These are phyloP conservation scores for Drosophila robusta DNA, from an alignment of 2,888 invertebrate genomes.

Conservation along the genomic window DNA sequence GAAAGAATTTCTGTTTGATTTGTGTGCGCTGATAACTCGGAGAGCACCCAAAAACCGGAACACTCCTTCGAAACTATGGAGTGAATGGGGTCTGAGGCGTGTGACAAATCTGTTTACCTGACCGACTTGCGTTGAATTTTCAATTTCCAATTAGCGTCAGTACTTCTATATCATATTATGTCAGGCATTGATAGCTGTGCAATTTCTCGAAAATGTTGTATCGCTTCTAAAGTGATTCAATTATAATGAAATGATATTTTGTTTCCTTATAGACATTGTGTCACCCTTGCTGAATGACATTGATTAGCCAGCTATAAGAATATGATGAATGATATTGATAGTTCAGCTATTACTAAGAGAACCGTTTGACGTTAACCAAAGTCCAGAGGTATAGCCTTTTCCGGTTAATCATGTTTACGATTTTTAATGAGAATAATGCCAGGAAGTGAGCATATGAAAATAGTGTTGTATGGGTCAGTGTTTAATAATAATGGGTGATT, in stretches of 20 bases:
- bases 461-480: conserved; percentile 36
- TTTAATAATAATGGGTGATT: conserved; percentile 29
- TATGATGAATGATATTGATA: conserved; percentile 46
- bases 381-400: conserved; percentile 40
- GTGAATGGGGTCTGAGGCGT: conserved; percentile 7
- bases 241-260: conserved; percentile 61
- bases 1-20: conserved; percentile 47
- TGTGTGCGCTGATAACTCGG: conserved; percentile 44
- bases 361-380: conserved; percentile 44
- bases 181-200: conserved; percentile 26
- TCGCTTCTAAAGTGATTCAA: conserved; percentile 62
- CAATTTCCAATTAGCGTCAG: conserved; percentile 57
- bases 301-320: conserved; percentile 34
- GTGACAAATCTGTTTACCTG: conserved; percentile 67
- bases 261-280: conserved; percentile 73
- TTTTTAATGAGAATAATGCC: conserved; percentile 1
- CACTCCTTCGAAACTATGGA: conserved; percentile 1
- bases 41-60: conserved; percentile 8
- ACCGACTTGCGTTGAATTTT: conserved; percentile 16
- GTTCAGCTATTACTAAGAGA: conserved; percentile 40
- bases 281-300: conserved; percentile 46
- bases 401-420: conserved; percentile 36
- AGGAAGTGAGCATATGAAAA: conserved; percentile 4
- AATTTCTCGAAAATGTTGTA: conserved; percentile 45
- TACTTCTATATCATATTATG: conserved; percentile 44